Evolutionary conservation across 2,113 vertebrate genomes (phyloP).

Genomic region (Parotia lawesii): DNA sequence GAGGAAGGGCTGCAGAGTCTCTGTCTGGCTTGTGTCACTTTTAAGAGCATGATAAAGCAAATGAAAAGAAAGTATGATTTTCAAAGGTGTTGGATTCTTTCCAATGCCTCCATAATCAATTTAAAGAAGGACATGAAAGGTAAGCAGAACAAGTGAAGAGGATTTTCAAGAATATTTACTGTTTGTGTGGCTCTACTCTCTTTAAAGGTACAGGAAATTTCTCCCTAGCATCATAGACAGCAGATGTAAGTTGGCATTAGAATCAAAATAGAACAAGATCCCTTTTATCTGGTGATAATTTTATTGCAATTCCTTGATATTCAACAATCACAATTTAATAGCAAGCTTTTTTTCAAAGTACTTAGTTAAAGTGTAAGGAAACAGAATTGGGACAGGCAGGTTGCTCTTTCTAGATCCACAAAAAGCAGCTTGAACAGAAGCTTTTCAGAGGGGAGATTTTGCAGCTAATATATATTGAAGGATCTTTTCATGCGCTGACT

Average conservation of each 20-base stretch:
- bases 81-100: neutral
- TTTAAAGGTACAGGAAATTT: neutral
- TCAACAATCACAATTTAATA: neutral
- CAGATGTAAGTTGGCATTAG: neutral
- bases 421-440: constrained; percentile 4
- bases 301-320: neutral
- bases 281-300: neutral
- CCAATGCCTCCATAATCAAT: neutral
- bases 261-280: neutral
- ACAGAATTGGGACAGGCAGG: neutral
- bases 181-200: neutral
- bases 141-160: neutral
- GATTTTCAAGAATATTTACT: neutral
- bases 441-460: constrained; percentile 26
- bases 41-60: neutral
- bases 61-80: neutral
- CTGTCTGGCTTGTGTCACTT: neutral
- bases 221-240: neutral
- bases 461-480: neutral
- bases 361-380: neutral
- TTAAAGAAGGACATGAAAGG: neutral
- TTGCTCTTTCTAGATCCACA: constrained; percentile 8
- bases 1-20: neutral
- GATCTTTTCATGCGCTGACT: constrained; percentile 21
- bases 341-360: neutral